These are phyloP conservation scores for Camelus dromedarius DNA, from an alignment of 2,113 vertebrate genomes.

Conservation along the genomic window DNA sequence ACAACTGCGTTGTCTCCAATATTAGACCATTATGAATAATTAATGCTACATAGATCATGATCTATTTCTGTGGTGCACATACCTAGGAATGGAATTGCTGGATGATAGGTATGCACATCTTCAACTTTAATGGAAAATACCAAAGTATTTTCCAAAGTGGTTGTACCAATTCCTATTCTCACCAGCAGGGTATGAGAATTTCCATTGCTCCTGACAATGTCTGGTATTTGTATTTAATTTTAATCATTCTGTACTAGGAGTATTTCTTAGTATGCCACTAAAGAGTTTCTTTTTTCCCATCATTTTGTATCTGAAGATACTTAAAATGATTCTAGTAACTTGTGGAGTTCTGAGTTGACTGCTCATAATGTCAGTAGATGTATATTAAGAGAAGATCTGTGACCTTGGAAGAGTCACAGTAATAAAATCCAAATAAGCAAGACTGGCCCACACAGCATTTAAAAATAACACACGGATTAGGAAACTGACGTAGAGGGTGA, in stretches of 20 bases:
- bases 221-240: not conserved
- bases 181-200: not conserved
- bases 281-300: not conserved
- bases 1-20: not conserved
- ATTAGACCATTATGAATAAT: not conserved
- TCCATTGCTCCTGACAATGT: not conserved
- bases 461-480: not conserved
- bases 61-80: not conserved
- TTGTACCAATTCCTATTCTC: not conserved
- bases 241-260: not conserved
- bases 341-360: not conserved
- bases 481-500: not conserved
- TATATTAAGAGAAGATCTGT: not conserved
- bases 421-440: constrained; percentile 16
- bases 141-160: not conserved
- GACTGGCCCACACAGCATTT: not conserved
- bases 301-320: not conserved
- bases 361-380: not conserved
- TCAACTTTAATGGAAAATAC: not conserved
- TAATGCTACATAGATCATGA: not conserved
- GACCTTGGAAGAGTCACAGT: not conserved
- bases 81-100: not conserved
- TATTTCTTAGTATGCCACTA: not conserved
- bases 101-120: not conserved
- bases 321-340: not conserved